A percentile compares a stretch with the other conserved stretches of the same genome.
phyloP scores from a whole-genome alignment of 2,797 vertebrate species.

The Nannoperca obscura region DNA sequence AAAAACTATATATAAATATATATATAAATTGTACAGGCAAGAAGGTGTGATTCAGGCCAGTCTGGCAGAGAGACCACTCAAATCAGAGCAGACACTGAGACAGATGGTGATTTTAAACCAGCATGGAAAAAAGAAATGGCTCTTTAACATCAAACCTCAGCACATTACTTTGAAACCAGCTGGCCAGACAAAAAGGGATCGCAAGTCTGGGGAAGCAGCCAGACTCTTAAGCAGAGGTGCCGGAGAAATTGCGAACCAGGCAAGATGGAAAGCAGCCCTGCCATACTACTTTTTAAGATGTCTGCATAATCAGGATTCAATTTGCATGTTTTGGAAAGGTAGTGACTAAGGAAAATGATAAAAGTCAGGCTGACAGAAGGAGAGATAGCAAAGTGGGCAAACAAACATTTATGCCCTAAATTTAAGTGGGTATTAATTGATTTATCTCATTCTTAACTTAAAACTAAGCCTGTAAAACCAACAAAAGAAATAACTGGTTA shows the following conservation, averaged over 20 bases:
- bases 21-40: conserved; percentile 13
- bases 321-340: conserved; percentile 47
- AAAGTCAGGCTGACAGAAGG: conserved; percentile 6
- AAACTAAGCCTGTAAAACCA: conserved; percentile 19
- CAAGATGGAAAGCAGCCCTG: conserved; percentile 30
- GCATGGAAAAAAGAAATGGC: conserved; percentile 62
- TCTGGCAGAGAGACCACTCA: conserved; percentile 51
- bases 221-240: conserved; percentile 50
- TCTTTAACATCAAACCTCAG: conserved; percentile 77
- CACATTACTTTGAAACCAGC: conserved; percentile 74
- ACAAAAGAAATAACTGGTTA: conserved; percentile 32
- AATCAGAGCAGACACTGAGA: conserved; percentile 66
- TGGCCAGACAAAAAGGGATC: conserved; percentile 66
- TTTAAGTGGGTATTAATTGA: conserved; percentile 4
- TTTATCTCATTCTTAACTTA: conserved; percentile 19
- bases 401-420: conserved; percentile 8
- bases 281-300: conserved; percentile 36
- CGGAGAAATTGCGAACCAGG: conserved; percentile 34
- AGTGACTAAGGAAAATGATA: conserved; percentile 20
- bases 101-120: conserved; percentile 75
- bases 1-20: neutral
- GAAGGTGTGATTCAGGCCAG: neutral
- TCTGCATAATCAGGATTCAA: conserved; percentile 46
- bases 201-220: conserved; percentile 51
- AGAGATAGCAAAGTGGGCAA: conserved; percentile 6